Evolutionary conservation across 2,797 vertebrate genomes (phyloP).

Genomic region (Orestias chungarensis): DNA sequence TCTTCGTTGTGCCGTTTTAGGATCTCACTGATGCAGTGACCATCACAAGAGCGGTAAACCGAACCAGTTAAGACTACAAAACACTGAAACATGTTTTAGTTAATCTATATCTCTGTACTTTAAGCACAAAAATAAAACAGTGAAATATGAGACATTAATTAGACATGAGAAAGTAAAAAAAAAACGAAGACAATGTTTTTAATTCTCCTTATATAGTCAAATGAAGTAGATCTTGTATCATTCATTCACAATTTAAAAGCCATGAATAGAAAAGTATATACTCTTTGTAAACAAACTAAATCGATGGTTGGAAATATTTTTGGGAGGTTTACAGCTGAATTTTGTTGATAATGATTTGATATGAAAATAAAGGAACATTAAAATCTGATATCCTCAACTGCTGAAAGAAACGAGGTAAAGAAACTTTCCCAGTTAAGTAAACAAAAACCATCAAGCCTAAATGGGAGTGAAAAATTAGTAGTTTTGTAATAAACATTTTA

Average conservation of each 20-base stretch:
- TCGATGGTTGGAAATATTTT: constrained; percentile 18
- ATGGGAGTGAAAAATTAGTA: constrained; percentile 8
- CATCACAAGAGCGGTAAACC: constrained; percentile 36
- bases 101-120: constrained; percentile 15
- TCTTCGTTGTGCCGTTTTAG: constrained; percentile 23
- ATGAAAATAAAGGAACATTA: constrained; percentile 30
- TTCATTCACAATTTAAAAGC: constrained; percentile 28
- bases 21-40: constrained; percentile 67
- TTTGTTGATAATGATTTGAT: constrained; percentile 23
- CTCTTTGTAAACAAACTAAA: constrained; percentile 53
- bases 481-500: constrained; percentile 9
- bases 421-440: background rate
- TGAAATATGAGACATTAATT: background rate
- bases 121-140: background rate
- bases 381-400: constrained; percentile 16
- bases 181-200: constrained; percentile 6
- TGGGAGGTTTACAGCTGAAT: constrained; percentile 17
- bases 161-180: background rate
- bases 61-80: constrained; percentile 26
- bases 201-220: constrained; percentile 8
- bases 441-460: background rate
- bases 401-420: constrained; percentile 9
- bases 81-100: constrained; percentile 19
- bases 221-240: background rate
- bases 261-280: constrained; percentile 54